Conservation (phyloP, 2,113 vertebrate genomes). For the Maccullochella peelii region DNA sequence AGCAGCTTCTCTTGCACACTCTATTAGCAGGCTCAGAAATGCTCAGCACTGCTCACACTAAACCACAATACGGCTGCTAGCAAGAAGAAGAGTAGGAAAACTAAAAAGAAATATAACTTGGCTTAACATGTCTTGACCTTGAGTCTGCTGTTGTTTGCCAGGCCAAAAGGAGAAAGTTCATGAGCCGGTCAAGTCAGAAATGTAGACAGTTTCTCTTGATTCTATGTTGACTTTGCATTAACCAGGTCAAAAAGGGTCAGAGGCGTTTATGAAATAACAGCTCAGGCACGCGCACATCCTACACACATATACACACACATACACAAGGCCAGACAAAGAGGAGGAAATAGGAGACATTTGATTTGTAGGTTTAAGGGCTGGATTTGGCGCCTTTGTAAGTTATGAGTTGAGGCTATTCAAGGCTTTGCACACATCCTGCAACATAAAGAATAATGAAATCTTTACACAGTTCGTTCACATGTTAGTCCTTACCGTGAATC, state of each 20-base stretch:
- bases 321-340: background rate
- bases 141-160: conserved; percentile 31
- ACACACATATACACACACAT: conserved; percentile 8
- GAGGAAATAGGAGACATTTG: conserved; percentile 5
- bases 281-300: conserved; percentile 5
- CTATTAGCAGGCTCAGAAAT: conserved; percentile 32
- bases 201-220: conserved; percentile 50
- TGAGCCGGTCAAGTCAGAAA: conserved; percentile 48
- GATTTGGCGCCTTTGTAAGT: conserved; percentile 7
- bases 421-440: conserved; percentile 20
- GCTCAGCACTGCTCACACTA: conserved; percentile 17
- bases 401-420: conserved; percentile 23
- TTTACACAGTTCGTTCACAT: background rate
- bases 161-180: conserved; percentile 55
- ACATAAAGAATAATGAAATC: conserved; percentile 47
- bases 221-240: conserved; percentile 60
- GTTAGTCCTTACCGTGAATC: conserved; percentile 19
- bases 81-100: conserved; percentile 1
- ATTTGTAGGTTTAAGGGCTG: conserved; percentile 32
- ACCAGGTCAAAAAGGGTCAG: conserved; percentile 38
- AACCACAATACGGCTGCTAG: conserved; percentile 26
- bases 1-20: conserved; percentile 14
- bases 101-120: conserved; percentile 17
- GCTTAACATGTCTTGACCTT: conserved; percentile 54
- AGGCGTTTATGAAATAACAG: conserved; percentile 30